phyloP scores from a whole-genome alignment of 2,797 vertebrate genomes.

The Enteromius fasciolatus region DNA sequence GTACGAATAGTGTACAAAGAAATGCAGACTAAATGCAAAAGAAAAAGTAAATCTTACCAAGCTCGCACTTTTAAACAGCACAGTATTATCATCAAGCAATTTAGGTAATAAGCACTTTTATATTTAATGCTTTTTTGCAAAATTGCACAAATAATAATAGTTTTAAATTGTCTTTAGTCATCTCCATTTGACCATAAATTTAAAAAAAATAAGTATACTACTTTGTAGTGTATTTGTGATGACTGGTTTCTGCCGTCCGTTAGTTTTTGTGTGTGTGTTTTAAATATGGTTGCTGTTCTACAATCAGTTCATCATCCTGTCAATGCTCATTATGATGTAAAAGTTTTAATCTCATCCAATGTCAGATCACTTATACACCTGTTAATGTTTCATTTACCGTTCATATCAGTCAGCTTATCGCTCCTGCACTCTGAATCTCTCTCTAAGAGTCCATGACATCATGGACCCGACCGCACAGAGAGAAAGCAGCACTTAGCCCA shows the following conservation, averaged over 20 bases:
- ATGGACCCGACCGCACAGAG: neutral
- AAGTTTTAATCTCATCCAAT: constrained; percentile 9
- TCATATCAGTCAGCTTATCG: neutral
- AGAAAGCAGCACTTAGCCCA: constrained; percentile 40
- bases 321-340: neutral
- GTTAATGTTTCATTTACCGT: neutral
- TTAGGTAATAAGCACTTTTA: neutral
- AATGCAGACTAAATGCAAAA: no score
- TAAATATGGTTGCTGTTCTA: no score
- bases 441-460: constrained; percentile 34
- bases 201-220: no score
- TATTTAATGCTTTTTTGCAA: neutral
- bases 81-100: neutral
- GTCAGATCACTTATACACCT: neutral
- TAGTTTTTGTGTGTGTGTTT: no score
- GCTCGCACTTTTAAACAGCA: neutral
- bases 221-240: neutral
- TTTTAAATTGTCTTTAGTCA: neutral
- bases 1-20: neutral
- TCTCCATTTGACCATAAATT: neutral
- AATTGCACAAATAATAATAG: neutral
- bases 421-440: constrained; percentile 29
- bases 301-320: neutral
- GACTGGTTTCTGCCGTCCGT: neutral
- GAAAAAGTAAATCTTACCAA: neutral